phyloP scores from a whole-genome alignment of 2,888 invertebrate genomes.

The Eupeodes luniger region DNA sequence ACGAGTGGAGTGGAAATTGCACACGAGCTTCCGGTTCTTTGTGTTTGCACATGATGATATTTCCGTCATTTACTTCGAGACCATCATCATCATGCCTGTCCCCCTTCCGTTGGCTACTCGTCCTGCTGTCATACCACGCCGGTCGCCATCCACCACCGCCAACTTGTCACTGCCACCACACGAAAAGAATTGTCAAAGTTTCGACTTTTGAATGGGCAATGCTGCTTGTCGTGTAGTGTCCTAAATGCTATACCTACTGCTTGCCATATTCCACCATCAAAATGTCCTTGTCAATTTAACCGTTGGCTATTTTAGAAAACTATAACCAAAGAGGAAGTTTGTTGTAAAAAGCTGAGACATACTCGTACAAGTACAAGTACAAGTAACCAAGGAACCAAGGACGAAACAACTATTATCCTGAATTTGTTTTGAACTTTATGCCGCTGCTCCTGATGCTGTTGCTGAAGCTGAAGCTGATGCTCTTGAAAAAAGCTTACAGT shows the following conservation, averaged over 20 bases:
- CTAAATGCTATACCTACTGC: conserved; percentile 37
- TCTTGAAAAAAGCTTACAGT: conserved; percentile 24
- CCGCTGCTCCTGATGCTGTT: conserved; percentile 1
- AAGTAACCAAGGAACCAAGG: neutral
- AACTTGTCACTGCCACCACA: conserved; percentile 32
- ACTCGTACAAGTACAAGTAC: neutral
- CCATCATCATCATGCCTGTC: conserved; percentile 42
- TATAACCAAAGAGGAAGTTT: conserved; percentile 72
- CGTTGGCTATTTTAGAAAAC: conserved; percentile 68
- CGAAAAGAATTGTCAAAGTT: conserved; percentile 72
- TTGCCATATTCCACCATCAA: conserved; percentile 38
- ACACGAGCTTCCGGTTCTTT: conserved; percentile 65
- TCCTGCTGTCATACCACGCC: neutral
- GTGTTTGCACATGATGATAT: conserved; percentile 62
- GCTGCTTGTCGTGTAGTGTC: conserved; percentile 5
- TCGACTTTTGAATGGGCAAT: conserved; percentile 66
- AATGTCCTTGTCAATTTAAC: conserved; percentile 74
- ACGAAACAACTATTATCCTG: conserved; percentile 34
- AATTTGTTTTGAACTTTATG: conserved; percentile 64
- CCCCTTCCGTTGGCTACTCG: neutral
- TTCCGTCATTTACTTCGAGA: conserved; percentile 70
- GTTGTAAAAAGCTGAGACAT: conserved; percentile 57
- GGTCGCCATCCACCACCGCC: too few relatives aligned
- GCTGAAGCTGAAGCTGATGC: neutral
- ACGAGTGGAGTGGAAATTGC: conserved; percentile 25